Conservation (phyloP, 2,888 invertebrate species). For the Dione juno region DNA sequence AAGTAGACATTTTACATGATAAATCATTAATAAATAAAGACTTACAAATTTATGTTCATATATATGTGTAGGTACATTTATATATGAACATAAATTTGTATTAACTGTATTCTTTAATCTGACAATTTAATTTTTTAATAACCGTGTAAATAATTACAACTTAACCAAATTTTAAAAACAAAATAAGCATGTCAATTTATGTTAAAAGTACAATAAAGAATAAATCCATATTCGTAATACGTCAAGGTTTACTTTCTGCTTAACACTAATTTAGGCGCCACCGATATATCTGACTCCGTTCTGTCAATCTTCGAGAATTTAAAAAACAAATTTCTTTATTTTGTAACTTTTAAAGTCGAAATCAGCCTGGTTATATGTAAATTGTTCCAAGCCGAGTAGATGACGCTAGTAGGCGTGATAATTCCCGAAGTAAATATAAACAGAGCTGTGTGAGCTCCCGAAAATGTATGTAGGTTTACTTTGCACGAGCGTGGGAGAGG, state of each 20-base stretch:
- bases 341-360: conserved; percentile 57
- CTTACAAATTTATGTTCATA: neutral
- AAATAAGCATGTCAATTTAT: conserved; percentile 4
- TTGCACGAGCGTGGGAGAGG: conserved; percentile 77
- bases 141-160: conserved; percentile 3
- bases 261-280: conserved; percentile 67
- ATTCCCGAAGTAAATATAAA: conserved; percentile 77
- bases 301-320: conserved; percentile 66
- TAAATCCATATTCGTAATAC: conserved; percentile 51
- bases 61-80: neutral
- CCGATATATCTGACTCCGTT: conserved; percentile 64
- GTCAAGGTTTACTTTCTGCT: conserved; percentile 62
- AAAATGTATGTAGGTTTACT: conserved; percentile 68
- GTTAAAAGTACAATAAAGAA: conserved; percentile 8
- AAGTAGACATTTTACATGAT: conserved; percentile 10
- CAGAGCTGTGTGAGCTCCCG: conserved; percentile 80
- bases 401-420: conserved; percentile 80
- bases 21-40: conserved; percentile 10
- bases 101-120: neutral
- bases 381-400: conserved; percentile 64
- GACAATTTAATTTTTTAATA: conserved; percentile 24
- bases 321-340: conserved; percentile 57
- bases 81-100: too few species aligned
- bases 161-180: neutral
- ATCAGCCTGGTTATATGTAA: conserved; percentile 59